These are phyloP conservation scores for Trachemys scripta DNA, from an alignment of 2,113 vertebrate species.

Conservation along the genomic window DNA sequence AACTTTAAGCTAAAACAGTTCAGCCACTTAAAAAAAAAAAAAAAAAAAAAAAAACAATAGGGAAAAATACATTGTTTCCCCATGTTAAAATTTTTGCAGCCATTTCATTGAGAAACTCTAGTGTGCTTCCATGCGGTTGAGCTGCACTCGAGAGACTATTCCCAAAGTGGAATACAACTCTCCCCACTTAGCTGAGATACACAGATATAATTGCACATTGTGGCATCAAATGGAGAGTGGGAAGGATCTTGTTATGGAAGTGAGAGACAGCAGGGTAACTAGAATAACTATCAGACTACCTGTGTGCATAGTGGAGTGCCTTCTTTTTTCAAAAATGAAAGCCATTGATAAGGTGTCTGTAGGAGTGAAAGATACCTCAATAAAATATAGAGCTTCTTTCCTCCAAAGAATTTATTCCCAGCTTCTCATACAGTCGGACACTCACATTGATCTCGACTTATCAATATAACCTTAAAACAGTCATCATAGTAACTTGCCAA, in stretches of 20 bases:
- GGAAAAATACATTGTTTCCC: not conserved
- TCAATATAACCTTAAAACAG: not conserved
- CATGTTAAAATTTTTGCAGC: not conserved
- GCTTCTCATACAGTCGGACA: not conserved
- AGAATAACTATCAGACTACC: not conserved
- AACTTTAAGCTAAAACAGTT: not conserved
- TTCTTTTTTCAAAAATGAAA: not conserved
- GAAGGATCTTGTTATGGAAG: not conserved
- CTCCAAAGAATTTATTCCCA: not conserved
- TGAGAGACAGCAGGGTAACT: not conserved
- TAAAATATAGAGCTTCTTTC: not conserved
- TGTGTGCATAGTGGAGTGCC: not conserved
- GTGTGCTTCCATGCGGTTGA: not conserved
- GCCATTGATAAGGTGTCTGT: not conserved
- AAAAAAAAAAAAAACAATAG: not conserved
- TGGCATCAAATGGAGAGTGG: not conserved
- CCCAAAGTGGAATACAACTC: fast-evolving
- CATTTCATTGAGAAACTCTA: not conserved
- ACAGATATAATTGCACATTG: not conserved
- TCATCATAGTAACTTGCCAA: not conserved
- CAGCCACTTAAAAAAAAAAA: not conserved
- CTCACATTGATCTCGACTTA: not conserved
- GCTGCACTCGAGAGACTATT: not conserved
- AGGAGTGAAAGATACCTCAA: not conserved
- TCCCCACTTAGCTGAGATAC: not conserved